Base-by-base conservation (phyloP, 1,140 invertebrate species). In the Aplysia californica region DNA sequence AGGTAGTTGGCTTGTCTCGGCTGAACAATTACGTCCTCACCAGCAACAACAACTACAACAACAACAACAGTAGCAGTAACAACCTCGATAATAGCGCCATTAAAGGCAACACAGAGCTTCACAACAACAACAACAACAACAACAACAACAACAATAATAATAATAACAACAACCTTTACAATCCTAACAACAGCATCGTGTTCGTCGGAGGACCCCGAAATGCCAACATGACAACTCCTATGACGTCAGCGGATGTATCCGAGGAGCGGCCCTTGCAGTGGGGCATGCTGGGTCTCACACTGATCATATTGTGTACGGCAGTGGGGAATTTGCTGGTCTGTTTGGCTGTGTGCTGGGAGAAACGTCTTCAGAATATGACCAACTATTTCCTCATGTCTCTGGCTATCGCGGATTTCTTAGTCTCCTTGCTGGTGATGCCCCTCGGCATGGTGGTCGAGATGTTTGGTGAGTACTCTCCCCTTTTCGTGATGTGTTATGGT, bases 301-400 rank as follows among this genome's bases (percentile, higher is more conserved):
- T 97, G 82, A 96, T 98, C 38, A 92, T 90, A 61, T 73, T 97
- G 10, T 92, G 95, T 29, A 98, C 97, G 2, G 94, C 99, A n/a
- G 92, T 87, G 26, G 98, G 97, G 21, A 99, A 99, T 90, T 93
- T 97, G 69, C 91, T 99, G 66, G 98, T 99, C 18, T 98, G 99
- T 81, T 91, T 99, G 35, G 96, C 96, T 79, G 97, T 99, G 15
- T 98, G 98, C 89, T 98, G 96, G 18, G 97, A 99, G 89, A 94
- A 96, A 84, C 97, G 97, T 1, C 91, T 99, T 36, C 93, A 97
- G 79, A 98, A 97, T 80, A 97, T 98, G 23, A 97, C 98, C 85
- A 99, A 99, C 91, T 99, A 98, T 90, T 98, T 99, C 89, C 96
- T 99, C 82, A 96, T 99, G 15, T 98, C 97, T 3, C 90, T 99